Conservation (phyloP, 2,797 vertebrate species). For the Merluccius polli region DNA sequence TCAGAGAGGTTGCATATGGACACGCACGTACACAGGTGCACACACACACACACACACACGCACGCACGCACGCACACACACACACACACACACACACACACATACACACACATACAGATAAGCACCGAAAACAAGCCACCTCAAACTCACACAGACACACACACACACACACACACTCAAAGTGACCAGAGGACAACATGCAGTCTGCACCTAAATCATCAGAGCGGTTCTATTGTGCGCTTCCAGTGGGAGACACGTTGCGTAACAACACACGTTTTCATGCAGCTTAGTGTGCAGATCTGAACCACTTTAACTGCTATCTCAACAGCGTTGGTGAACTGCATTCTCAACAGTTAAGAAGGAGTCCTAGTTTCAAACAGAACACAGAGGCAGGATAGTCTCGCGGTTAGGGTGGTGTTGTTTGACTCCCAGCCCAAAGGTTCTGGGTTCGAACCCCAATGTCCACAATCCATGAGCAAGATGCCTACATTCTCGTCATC, state of each 20-base stretch:
- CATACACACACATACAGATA: not conserved
- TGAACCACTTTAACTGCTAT: not conserved
- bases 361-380: no score
- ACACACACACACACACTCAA: constrained; percentile 12
- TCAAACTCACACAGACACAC: not conserved
- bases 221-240: not conserved
- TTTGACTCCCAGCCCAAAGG: not conserved
- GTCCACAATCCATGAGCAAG: not conserved
- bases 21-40: not conserved
- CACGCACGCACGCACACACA: not conserved
- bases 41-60: not conserved
- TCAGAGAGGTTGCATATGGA: no score
- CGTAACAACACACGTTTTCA: not conserved
- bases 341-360: no score
- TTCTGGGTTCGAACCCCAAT: not conserved
- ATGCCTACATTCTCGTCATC: not conserved
- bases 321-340: not conserved
- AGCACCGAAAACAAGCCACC: no score
- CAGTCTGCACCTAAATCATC: not conserved
- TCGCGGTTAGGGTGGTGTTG: not conserved
- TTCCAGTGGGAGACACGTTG: not conserved
- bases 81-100: not conserved
- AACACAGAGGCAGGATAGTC: not conserved
- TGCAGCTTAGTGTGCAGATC: no score
- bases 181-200: not conserved